These are phyloP conservation scores for Denticeps clupeoides DNA, from an alignment of 2,797 vertebrate genomes.

Conservation along the genomic window DNA sequence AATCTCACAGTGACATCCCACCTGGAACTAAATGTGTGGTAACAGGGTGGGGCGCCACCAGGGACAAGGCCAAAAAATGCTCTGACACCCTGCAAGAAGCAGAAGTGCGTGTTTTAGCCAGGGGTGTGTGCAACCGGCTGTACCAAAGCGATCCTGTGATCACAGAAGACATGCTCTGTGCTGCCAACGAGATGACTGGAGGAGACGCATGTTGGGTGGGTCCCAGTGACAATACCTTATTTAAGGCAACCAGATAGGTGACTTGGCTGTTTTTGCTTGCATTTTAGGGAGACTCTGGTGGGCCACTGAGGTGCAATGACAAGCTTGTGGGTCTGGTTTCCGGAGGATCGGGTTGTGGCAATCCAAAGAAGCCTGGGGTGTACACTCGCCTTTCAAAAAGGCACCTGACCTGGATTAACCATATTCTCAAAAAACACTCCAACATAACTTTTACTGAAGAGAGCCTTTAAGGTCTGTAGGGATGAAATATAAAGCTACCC, in stretches of 20 bases:
- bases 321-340: slow-evolving; percentile 29
- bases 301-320: slow-evolving; percentile 32
- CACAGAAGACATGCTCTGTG: slow-evolving; percentile 37
- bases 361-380: slow-evolving; percentile 33
- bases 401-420: slow-evolving; percentile 33
- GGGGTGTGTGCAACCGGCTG: slow-evolving; percentile 19
- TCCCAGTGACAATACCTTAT: background rate
- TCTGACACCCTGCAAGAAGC: slow-evolving; percentile 26
- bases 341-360: slow-evolving; percentile 23
- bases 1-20: slow-evolving; percentile 16
- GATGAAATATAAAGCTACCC: no score
- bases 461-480: background rate
- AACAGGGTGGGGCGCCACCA: slow-evolving; percentile 28
- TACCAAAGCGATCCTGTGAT: slow-evolving; percentile 24
- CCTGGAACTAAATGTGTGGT: slow-evolving; percentile 29
- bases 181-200: slow-evolving; percentile 17
- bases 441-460: slow-evolving; percentile 15
- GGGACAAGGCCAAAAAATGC: accelerated
- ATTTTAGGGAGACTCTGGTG: slow-evolving; percentile 38
- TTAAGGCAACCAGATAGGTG: background rate
- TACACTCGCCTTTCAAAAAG: slow-evolving; percentile 31
- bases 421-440: slow-evolving; percentile 16
- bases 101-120: slow-evolving; percentile 23
- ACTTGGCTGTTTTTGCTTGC: background rate
- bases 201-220: slow-evolving; percentile 32